A percentile compares a stretch with the other conserved stretches of the same genome.
These are phyloP conservation scores for Phainopepla nitens DNA, from an alignment of 2,113 vertebrate species.

Conservation along the genomic window DNA sequence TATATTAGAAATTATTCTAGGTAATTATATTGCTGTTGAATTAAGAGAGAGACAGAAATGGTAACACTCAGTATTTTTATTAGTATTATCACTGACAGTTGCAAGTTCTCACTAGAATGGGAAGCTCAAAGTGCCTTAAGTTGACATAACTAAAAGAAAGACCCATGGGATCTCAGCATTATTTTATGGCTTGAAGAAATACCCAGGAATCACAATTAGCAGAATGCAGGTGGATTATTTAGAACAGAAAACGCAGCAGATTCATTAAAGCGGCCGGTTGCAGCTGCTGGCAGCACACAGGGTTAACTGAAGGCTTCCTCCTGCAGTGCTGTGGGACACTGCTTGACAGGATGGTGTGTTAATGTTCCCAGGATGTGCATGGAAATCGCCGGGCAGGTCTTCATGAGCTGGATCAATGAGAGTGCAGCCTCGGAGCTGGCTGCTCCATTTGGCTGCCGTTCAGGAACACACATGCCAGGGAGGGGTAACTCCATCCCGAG, in stretches of 20 bases:
- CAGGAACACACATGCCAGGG: not conserved
- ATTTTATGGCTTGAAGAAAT: not conserved
- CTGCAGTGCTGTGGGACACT: not conserved
- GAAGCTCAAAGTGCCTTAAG: not conserved
- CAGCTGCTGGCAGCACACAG: not conserved
- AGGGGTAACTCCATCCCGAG: constrained; percentile 8
- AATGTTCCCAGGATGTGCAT: not conserved
- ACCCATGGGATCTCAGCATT: not conserved
- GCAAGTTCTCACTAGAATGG: not conserved
- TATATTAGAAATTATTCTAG: not conserved
- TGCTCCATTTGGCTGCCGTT: not conserved
- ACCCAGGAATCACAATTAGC: not conserved
- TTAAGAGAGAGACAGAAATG: not conserved
- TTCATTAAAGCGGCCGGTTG: not conserved
- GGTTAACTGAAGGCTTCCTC: not conserved
- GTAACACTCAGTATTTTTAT: not conserved
- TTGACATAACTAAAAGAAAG: not conserved
- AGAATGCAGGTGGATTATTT: constrained; percentile 5
- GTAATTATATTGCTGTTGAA: not conserved
- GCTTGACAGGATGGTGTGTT: not conserved
- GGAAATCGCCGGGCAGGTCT: not conserved
- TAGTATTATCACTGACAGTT: not conserved
- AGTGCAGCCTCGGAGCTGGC: not conserved
- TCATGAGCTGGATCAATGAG: not conserved
- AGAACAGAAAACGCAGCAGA: not conserved